Conservation (phyloP, 1,140 invertebrate genomes). For the Elysia chlorotica region DNA sequence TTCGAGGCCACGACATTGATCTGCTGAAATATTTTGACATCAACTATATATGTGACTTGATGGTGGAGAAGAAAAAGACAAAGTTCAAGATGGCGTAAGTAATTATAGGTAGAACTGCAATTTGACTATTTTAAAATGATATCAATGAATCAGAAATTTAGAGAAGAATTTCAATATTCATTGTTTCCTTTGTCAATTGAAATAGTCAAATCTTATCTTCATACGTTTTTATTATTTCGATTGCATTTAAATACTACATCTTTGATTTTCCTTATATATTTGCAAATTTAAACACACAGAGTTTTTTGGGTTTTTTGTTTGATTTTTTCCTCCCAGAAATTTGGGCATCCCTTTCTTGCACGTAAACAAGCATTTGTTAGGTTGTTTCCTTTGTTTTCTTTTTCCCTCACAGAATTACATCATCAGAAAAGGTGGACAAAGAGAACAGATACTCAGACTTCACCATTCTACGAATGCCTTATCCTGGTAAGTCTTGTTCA, state of each 20-base stretch:
- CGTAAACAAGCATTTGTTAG: background rate
- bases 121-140: too few species aligned
- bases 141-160: too few species aligned
- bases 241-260: too few species aligned
- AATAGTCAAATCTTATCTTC: too few species aligned
- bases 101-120: too few species aligned
- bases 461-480: conserved; percentile 77
- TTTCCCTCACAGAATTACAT: conserved; percentile 66
- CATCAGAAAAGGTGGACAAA: conserved; percentile 86
- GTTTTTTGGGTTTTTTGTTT: too few species aligned
- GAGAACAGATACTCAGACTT: conserved; percentile 80
- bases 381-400: background rate
- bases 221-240: too few species aligned
- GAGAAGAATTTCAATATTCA: too few species aligned
- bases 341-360: background rate
- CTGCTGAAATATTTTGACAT: conserved; percentile 76
- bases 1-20: conserved; percentile 75
- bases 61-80: conserved; percentile 88
- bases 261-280: too few species aligned
- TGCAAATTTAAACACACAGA: too few species aligned
- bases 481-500: conserved; percentile 70
- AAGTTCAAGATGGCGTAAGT: conserved; percentile 85
- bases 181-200: too few species aligned
- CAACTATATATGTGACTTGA: conserved; percentile 80
- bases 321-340: too few species aligned